Conservation (phyloP, 2,113 vertebrate species). For the Gadus chalcogrammus region DNA sequence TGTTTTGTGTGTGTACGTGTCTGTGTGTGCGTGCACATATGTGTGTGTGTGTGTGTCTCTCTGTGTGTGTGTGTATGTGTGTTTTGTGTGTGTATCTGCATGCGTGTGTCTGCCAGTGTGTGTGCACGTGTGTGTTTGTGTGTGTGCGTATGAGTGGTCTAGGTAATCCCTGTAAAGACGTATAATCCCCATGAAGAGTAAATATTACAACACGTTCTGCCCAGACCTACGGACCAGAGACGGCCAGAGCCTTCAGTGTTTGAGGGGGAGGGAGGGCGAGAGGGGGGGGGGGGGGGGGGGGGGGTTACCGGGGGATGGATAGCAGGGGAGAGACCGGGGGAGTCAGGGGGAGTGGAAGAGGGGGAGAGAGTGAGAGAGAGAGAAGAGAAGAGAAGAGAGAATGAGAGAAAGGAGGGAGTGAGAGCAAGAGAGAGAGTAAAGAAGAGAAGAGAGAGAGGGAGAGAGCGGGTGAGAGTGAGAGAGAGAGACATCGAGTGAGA, state of each 20-base stretch:
- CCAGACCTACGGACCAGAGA: conserved; percentile 40
- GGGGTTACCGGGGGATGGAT: background rate
- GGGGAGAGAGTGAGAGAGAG: conserved; percentile 12
- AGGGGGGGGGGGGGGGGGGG: conserved; percentile 4
- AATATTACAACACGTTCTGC: conserved; percentile 63
- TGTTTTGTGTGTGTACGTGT: conserved; percentile 7
- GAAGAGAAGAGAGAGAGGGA: background rate
- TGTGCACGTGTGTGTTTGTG: no score
- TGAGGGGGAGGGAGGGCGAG: conserved; percentile 16
- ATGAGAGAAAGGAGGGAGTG: background rate
- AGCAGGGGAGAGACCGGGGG: no score
- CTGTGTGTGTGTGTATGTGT: no score
- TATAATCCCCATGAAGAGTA: conserved; percentile 70
- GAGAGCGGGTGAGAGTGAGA: background rate
- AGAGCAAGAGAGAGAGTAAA: background rate
- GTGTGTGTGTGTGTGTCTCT: conserved; percentile 12
- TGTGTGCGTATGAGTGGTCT: conserved; percentile 30
- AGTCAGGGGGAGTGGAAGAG: conserved; percentile 1
- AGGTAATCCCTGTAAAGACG: conserved; percentile 70
- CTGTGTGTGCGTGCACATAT: background rate
- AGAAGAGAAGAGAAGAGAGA: background rate
- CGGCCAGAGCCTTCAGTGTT: background rate
- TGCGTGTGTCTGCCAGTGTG: no score
- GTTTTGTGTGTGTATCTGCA: no score
- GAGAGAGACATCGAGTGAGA: background rate